Conservation (phyloP, 2,888 invertebrate genomes). For the Micoletzkya japonica region DNA sequence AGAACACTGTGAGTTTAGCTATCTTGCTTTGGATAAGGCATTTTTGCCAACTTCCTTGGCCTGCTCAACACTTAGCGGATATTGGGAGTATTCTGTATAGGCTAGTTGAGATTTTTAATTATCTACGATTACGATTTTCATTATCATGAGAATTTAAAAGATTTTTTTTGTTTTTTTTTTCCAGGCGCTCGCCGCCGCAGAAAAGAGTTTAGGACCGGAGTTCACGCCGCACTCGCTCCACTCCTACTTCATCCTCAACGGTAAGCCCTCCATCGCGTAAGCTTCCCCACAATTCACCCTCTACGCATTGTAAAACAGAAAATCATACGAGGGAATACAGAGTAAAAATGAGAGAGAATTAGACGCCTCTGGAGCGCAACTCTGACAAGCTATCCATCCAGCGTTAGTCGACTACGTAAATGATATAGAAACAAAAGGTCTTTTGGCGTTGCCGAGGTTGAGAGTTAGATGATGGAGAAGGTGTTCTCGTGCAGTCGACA, state of each 20-base stretch:
- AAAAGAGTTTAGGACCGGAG: constrained; percentile 47
- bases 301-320: too few relatives aligned
- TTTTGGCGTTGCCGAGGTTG: too few relatives aligned
- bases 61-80: too few relatives aligned
- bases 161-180: not conserved
- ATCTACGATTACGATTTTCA: not conserved
- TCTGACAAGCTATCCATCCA: too few relatives aligned
- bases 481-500: constrained; percentile 42
- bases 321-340: too few relatives aligned
- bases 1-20: not conserved
- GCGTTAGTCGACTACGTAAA: too few relatives aligned
- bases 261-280: constrained; percentile 34
- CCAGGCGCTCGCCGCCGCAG: constrained; percentile 51
- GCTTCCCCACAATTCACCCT: constrained; percentile 26
- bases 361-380: too few relatives aligned
- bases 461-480: not conserved
- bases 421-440: too few relatives aligned
- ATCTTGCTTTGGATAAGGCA: not conserved
- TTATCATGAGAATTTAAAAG: not conserved
- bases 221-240: constrained; percentile 56
- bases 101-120: too few relatives aligned
- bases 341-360: too few relatives aligned
- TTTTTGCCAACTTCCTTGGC: too few relatives aligned
- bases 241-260: constrained; percentile 57
- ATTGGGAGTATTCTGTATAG: too few relatives aligned